Conservation (phyloP, 2,888 invertebrate genomes). For the Microctonus aethiopoides region DNA sequence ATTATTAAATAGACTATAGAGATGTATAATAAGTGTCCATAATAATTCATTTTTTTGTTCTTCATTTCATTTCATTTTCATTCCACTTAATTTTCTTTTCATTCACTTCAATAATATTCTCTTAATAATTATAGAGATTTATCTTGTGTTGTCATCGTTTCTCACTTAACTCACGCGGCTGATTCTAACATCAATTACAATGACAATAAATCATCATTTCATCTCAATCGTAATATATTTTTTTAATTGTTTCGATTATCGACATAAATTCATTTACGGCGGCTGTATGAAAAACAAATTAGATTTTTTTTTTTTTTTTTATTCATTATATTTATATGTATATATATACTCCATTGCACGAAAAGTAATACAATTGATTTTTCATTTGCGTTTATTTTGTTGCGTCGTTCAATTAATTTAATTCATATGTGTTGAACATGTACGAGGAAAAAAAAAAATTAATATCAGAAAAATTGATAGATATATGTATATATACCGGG, state of each 20-base stretch:
- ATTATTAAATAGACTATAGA: conserved; percentile 67
- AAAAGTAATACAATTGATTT: conserved; percentile 32
- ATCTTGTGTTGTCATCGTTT: conserved; percentile 48
- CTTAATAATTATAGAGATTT: conserved; percentile 55
- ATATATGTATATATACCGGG: neutral
- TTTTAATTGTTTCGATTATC: neutral
- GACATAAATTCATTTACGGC: conserved; percentile 15
- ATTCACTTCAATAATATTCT: conserved; percentile 43
- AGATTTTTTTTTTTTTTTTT: conserved; percentile 27
- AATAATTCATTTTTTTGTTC: conserved; percentile 47
- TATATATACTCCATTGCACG: conserved; percentile 29
- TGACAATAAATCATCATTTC: neutral
- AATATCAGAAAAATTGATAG: neutral
- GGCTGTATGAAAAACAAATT: conserved; percentile 18
- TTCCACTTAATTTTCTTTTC: conserved; percentile 49
- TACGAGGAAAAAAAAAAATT: conserved; percentile 23
- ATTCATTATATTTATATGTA: neutral
- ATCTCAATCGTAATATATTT: neutral
- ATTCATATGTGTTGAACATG: neutral
- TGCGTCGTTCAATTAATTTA: neutral
- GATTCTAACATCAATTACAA: neutral
- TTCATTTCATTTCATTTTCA: conserved; percentile 10
- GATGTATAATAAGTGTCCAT: conserved; percentile 62
- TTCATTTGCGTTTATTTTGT: neutral
- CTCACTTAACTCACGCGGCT: conserved; percentile 47